phyloP scores from a whole-genome alignment of 2,113 vertebrate species.

The Alethe castanea region DNA sequence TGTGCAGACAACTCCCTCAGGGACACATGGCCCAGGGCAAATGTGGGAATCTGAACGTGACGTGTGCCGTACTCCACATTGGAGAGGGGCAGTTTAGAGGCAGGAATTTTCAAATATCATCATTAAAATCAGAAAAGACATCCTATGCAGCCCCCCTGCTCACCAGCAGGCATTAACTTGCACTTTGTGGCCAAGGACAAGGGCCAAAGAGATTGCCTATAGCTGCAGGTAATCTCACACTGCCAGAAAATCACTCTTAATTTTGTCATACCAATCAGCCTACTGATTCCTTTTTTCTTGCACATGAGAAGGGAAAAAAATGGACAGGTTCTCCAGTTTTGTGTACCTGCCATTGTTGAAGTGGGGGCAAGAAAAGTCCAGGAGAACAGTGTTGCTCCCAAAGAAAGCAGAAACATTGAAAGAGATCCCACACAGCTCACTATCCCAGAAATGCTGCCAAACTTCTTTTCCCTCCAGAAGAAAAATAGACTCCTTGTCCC shows the following conservation, averaged over 20 bases:
- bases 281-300: not conserved
- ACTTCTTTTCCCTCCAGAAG: not conserved
- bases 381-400: not conserved
- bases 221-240: not conserved
- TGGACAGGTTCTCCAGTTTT: not conserved
- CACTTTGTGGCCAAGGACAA: not conserved
- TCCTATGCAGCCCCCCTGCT: not conserved
- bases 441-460: not conserved
- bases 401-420: not conserved
- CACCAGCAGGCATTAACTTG: not conserved
- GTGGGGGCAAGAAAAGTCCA: not conserved
- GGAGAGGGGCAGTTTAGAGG: not conserved
- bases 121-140: not conserved
- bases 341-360: not conserved
- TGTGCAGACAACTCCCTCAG: not conserved
- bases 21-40: not conserved
- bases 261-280: not conserved
- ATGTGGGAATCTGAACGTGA: fast-evolving
- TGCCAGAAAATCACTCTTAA: not conserved
- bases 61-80: fast-evolving
- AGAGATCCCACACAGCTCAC: not conserved
- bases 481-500: not conserved
- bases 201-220: not conserved
- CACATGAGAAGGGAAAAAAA: not conserved
- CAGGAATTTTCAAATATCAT: not conserved